Evolutionary conservation across 2,113 vertebrate genomes (phyloP).

Genomic region (Clarias magur): DNA sequence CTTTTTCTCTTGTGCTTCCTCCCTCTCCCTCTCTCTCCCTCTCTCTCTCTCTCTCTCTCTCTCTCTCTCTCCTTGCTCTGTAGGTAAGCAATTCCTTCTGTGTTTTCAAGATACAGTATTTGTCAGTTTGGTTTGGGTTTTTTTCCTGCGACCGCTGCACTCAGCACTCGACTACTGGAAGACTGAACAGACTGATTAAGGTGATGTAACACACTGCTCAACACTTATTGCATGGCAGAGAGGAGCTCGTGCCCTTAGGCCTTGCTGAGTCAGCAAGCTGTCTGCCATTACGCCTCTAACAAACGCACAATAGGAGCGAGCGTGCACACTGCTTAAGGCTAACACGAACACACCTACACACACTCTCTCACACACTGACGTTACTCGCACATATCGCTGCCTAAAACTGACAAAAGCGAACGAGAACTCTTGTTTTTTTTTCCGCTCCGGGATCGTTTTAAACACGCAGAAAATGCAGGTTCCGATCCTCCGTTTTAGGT

Average conservation of each 20-base stretch:
- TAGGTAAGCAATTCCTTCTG: slow-evolving; percentile 74
- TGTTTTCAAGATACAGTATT: slow-evolving; percentile 12
- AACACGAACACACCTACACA: slow-evolving; percentile 12
- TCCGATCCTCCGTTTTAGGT: background rate
- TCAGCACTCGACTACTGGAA: slow-evolving; percentile 60
- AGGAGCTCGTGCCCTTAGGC: slow-evolving; percentile 38
- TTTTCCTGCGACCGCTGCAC: slow-evolving; percentile 36
- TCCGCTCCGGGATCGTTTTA: background rate
- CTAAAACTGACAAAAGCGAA: slow-evolving; percentile 3
- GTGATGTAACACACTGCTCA: slow-evolving; percentile 63
- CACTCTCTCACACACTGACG: slow-evolving; percentile 24
- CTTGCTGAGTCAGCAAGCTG: slow-evolving; percentile 51
- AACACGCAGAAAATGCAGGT: background rate
- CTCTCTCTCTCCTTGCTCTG: slow-evolving; percentile 50
- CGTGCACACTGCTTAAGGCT: slow-evolving; percentile 29
- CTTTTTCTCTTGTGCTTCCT: slow-evolving; percentile 23
- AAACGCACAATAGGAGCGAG: slow-evolving; percentile 39
- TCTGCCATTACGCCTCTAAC: slow-evolving; percentile 49
- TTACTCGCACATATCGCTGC: slow-evolving; percentile 27
- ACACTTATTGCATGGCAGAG: slow-evolving; percentile 50
- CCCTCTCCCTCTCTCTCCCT: slow-evolving; percentile 31
- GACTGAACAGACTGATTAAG: slow-evolving; percentile 64
- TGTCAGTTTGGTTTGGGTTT: slow-evolving; percentile 49
- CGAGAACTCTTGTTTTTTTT: background rate
- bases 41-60: slow-evolving; percentile 14